Evolutionary conservation across 2,797 vertebrate genomes (phyloP).

Genomic region (Artibeus jamaicensis): DNA sequence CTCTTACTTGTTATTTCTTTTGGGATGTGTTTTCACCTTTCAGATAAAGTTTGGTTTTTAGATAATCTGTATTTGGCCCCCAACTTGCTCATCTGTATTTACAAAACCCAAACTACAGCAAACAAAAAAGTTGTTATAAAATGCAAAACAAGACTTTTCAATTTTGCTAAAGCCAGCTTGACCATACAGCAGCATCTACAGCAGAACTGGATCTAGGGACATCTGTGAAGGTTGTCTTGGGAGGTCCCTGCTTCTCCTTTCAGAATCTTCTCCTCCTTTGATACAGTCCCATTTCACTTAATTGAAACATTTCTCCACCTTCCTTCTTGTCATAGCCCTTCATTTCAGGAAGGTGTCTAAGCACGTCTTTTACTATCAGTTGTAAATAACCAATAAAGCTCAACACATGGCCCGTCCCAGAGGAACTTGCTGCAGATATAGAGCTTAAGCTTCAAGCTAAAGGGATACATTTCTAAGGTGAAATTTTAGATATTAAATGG

Average conservation of each 20-base stretch:
- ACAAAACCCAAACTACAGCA: not conserved
- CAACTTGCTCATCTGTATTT: not conserved
- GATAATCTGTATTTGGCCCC: not conserved
- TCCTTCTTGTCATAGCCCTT: not conserved
- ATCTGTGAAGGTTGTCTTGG: not conserved
- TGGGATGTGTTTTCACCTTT: not conserved
- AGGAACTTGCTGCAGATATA: not conserved
- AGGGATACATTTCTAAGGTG: conserved; percentile 9
- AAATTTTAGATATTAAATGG: not conserved
- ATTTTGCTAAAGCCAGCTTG: not conserved
- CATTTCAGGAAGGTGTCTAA: conserved; percentile 7
- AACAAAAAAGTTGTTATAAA: not conserved
- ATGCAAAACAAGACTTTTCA: not conserved
- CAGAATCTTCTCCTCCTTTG: not conserved
- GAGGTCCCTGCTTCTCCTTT: not conserved
- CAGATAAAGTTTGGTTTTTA: not conserved
- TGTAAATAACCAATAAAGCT: not conserved
- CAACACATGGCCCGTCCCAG: not conserved
- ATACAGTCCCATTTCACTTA: not conserved
- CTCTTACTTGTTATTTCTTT: not conserved
- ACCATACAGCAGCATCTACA: not conserved
- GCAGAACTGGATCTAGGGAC: not conserved
- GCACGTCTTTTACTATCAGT: not conserved
- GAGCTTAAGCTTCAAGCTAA: not conserved
- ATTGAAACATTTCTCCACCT: not conserved